phyloP scores from a whole-genome alignment of 2,888 invertebrate species.

The Electrophaes corylata region DNA sequence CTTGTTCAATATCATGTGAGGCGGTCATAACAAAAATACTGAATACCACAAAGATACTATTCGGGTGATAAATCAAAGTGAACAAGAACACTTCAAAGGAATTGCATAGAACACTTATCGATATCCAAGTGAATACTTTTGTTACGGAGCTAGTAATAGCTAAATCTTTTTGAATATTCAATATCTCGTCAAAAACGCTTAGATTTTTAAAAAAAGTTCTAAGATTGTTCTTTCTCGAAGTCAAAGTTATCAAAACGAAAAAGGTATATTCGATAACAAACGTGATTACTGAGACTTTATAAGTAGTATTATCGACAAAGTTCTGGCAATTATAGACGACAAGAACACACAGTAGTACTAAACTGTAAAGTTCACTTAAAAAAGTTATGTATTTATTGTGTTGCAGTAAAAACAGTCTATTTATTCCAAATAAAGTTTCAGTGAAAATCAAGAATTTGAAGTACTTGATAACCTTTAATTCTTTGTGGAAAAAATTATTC shows the following conservation, averaged over 20 bases:
- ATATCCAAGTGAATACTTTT: constrained; percentile 41
- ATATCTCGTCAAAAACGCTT: constrained; percentile 52
- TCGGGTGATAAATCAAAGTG: neutral
- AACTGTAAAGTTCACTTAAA: constrained; percentile 28
- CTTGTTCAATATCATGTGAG: constrained; percentile 59
- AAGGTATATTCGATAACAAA: constrained; percentile 50
- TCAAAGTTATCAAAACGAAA: constrained; percentile 47
- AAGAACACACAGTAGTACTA: constrained; percentile 3
- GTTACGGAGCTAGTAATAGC: constrained; percentile 40
- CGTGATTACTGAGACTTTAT: constrained; percentile 49
- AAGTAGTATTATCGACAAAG: constrained; percentile 37
- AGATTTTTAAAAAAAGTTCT: constrained; percentile 52
- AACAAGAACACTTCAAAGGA: constrained; percentile 42
- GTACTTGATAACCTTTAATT: constrained; percentile 37
- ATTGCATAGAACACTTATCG: constrained; percentile 40
- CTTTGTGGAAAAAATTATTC: constrained; percentile 30
- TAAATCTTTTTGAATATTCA: constrained; percentile 55
- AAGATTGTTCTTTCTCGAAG: constrained; percentile 49
- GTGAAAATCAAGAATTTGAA: constrained; percentile 45
- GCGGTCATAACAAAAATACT: constrained; percentile 41
- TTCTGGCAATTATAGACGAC: constrained; percentile 5
- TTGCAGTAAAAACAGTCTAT: constrained; percentile 51
- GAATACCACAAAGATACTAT: neutral
- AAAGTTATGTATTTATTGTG: constrained; percentile 38
- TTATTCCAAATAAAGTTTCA: constrained; percentile 50